Evolutionary conservation across 2,888 invertebrate species (phyloP).

Genomic region (Gerris lacustris): DNA sequence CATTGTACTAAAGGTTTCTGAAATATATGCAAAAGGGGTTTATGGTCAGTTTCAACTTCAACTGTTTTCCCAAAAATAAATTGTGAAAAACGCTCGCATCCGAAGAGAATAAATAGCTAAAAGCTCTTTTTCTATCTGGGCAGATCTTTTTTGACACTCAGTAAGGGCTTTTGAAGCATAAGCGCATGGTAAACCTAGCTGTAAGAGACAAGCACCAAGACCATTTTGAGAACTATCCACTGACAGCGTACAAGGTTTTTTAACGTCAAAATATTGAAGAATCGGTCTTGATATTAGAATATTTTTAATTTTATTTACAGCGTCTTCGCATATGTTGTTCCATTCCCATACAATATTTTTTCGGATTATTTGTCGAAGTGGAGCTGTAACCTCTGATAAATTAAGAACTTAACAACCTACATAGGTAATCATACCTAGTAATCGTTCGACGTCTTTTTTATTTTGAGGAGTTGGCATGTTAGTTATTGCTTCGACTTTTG

Average conservation of each 20-base stretch:
- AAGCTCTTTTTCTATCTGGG: conserved; percentile 37
- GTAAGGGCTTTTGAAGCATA: conserved; percentile 34
- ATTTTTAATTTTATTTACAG: neutral
- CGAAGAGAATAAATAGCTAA: conserved; percentile 34
- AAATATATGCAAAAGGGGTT: conserved; percentile 15
- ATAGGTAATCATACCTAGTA: neutral
- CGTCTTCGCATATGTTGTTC: neutral
- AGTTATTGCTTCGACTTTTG: neutral
- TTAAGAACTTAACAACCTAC: neutral
- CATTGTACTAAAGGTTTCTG: conserved; percentile 15
- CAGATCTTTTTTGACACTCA: conserved; percentile 33
- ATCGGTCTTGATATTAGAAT: neutral
- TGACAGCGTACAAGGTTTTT: conserved; percentile 31
- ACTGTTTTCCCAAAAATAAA: conserved; percentile 13
- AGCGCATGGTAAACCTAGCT: conserved; percentile 33
- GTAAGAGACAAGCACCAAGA: conserved; percentile 34
- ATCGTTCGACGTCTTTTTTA: neutral
- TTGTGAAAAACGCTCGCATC: conserved; percentile 22
- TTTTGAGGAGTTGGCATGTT: neutral
- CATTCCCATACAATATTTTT: neutral
- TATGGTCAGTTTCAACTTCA: conserved; percentile 16
- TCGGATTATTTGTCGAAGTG: neutral
- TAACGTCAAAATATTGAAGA: conserved; percentile 26
- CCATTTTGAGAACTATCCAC: conserved; percentile 25
- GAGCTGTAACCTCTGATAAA: neutral